These are phyloP conservation scores for Heterodera schachtii DNA, from an alignment of 1,140 invertebrate genomes.

Conservation along the genomic window DNA sequence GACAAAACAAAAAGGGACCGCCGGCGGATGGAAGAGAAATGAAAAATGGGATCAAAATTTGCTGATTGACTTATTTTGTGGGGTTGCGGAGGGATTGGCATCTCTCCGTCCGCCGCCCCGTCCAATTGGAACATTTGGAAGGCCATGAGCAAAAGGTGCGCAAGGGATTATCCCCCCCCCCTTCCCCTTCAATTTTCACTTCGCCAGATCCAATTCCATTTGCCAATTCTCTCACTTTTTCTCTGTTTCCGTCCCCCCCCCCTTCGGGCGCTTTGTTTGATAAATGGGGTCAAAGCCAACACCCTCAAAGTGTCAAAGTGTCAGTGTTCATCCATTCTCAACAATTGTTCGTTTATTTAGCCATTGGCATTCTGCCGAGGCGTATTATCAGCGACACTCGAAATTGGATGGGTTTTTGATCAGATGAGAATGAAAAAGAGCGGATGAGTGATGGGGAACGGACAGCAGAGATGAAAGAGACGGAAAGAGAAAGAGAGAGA, in stretches of 20 bases:
- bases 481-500: not conserved
- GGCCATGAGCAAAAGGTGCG: too few relatives aligned
- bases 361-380: not conserved
- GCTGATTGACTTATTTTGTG: too few relatives aligned
- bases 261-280: not conserved
- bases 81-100: too few relatives aligned
- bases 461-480: not conserved
- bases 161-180: too few relatives aligned
- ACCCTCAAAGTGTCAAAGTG: not conserved
- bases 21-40: too few relatives aligned
- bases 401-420: not conserved
- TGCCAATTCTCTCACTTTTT: not conserved
- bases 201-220: not conserved
- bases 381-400: not conserved
- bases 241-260: not conserved
- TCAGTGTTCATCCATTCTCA: not conserved
- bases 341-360: conserved; percentile 7
- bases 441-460: not conserved
- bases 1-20: too few relatives aligned
- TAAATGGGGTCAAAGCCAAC: not conserved
- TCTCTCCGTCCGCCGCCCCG: too few relatives aligned
- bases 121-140: too few relatives aligned
- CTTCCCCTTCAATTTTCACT: too few relatives aligned
- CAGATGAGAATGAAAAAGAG: not conserved
- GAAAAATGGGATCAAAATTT: too few relatives aligned